Evolutionary conservation across 2,797 vertebrate species (phyloP), one percentile per base, ranked within the genome.

Genomic region (Acomys russatus): DNA sequence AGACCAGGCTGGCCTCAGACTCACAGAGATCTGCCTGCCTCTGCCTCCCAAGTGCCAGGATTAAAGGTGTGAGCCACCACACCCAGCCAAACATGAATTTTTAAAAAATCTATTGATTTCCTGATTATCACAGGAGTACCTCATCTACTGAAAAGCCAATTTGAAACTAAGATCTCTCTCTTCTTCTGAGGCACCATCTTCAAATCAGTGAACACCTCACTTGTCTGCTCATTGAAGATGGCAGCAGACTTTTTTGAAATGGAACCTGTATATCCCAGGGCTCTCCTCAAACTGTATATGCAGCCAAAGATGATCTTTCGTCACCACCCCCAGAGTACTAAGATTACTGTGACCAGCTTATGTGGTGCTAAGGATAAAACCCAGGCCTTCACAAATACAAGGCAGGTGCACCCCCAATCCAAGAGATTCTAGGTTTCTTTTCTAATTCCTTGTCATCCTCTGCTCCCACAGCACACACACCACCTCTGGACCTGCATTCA

Each of bases 361-460:
- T 18, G n/a, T 86, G 66, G 20, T 73, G 51, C n/a, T 56, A 73
- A 70, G 66, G 51, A 38, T 73, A 8, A 8, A 59, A 56, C 33
- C 14, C 51, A 56, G 22, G 33, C 33, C 23, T 71, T 71, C 68
- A 23, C 49, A 15, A 7, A 38, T 11, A 38, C 20, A 59, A 59
- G n/a, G 4, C 10, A 73, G 38, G n/a, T n/a, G 15, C 33, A 25
- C 82, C 54, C 92, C 61, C 56, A 95, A 64, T 9, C 84, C n/a
- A 56, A 80, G 35, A 94, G 54, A 76, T 25, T 83, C 33, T 92
- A 76, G 30, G 64, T 54, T 91, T 92, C n/a, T 70, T 93, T 93
- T 76, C 76, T 78, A 93, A 78, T n/a, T 85, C 66, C 7, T 90
- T 33, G 35, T 54, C 76, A 84, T 49, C 59, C 49, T 95, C 87